These are phyloP conservation scores for Spilarctia lutea DNA, from an alignment of 2,888 invertebrate genomes.

Conservation along the genomic window DNA sequence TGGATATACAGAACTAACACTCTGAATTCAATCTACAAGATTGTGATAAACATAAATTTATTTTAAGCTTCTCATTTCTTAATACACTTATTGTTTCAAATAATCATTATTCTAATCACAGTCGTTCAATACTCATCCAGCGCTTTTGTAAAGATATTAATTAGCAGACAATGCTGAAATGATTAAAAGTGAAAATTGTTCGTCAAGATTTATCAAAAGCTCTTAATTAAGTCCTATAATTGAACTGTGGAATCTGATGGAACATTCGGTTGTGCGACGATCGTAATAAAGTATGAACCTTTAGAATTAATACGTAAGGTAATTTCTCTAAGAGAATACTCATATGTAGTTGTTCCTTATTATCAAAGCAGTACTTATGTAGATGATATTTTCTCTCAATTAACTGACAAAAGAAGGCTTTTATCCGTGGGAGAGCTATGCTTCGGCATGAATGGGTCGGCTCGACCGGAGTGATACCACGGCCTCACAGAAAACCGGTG, in stretches of 20 bases:
- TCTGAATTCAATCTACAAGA: background rate
- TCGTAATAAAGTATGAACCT: conserved; percentile 2
- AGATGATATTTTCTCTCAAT: no score
- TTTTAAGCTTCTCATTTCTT: background rate
- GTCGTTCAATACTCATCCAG: conserved; percentile 48
- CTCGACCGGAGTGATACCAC: no score
- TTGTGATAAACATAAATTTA: background rate
- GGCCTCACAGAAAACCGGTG: no score
- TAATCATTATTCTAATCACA: conserved; percentile 54
- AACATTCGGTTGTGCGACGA: conserved; percentile 31
- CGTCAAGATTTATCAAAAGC: conserved; percentile 49
- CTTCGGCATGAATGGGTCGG: no score
- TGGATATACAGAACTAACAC: background rate
- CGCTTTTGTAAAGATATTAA: conserved; percentile 56
- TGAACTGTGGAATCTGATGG: conserved; percentile 33
- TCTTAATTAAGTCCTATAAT: conserved; percentile 49
- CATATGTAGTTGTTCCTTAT: no score
- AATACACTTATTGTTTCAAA: conserved; percentile 35
- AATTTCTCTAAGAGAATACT: no score
- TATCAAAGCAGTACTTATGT: no score
- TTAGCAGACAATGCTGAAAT: conserved; percentile 59
- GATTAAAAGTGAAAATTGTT: conserved; percentile 58
- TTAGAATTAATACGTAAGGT: background rate
- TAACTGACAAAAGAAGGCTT: no score
- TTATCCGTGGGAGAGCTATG: no score